phyloP scores from a whole-genome alignment of 2,797 vertebrate species.

The Sphenopsis melanotis region DNA sequence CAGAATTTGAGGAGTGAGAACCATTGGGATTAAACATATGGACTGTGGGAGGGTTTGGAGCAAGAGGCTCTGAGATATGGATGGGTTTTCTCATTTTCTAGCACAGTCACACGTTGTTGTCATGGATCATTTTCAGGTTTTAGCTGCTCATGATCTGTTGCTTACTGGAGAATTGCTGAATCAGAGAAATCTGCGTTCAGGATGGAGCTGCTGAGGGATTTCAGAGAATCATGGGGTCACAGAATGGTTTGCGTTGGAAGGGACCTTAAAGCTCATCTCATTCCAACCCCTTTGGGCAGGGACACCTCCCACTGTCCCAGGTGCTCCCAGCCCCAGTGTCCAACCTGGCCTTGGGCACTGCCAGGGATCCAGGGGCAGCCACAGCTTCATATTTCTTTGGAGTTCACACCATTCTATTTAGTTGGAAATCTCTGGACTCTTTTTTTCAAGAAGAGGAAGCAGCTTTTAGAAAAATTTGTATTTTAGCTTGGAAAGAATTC shows the following conservation, averaged over 20 bases:
- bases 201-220: neutral
- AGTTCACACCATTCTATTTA: neutral
- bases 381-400: neutral
- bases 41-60: conserved; percentile 13
- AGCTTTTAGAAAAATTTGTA: neutral
- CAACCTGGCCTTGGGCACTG: neutral
- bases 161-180: neutral
- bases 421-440: neutral
- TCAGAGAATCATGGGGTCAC: neutral
- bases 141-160: neutral
- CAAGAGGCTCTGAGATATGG: neutral
- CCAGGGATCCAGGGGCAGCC: neutral
- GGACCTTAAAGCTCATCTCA: fast-evolving
- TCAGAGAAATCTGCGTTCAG: neutral
- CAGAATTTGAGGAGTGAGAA: neutral
- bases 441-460: neutral
- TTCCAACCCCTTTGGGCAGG: neutral
- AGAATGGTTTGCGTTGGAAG: neutral
- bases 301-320: neutral
- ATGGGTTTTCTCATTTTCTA: neutral
- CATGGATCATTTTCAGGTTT: neutral
- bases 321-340: neutral
- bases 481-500: neutral
- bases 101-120: neutral
- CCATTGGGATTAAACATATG: conserved; percentile 26